Evolutionary conservation across 2,888 invertebrate genomes (phyloP), one percentile per base, ranked within the genome.

Genomic region (Masnerella sp.): DNA sequence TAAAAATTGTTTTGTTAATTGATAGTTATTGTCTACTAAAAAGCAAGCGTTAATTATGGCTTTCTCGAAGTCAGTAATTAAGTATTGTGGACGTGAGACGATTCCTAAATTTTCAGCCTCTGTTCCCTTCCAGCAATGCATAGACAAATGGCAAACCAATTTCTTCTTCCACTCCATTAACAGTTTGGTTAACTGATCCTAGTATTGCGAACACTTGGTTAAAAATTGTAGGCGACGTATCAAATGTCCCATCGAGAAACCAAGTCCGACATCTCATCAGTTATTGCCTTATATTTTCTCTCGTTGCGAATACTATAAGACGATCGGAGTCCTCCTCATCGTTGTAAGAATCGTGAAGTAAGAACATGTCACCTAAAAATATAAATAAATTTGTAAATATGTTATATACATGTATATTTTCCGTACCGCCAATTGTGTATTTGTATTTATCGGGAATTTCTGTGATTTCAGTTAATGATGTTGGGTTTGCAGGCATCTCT

Each of bases 171-270:
- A 14, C 20, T 2, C 49, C 49, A 4, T 34, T 11, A 18, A 52
- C 12, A 4, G 11, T 11, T 34, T 49, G 49, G 9, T 15, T 2
- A 11, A 49, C 45, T 2, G 45, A 47, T 8, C 45, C 45, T 5
- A 47, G 20, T 18, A 42, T 42, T 2, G 42, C 30, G 15, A 47
- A 51, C 12, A 51, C 36, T 30, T 54, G 54, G 1, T 11, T 54
- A 8, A 54, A 54, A 11, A 54, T 40, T 9, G 40, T n/a, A 1
- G 54, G 54, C 11, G 54, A 12, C 11, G 54, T 11, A 25, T 54
- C 40, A 18, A 54, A 54, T 7, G 40, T 40, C 1, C 54, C 54
- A 22, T 54, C 54, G 14, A 40, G 5, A 15, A 28, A 30, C 49
- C 49, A 49, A 18, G 34, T 34, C 7, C 49, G 32, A 34, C 32